These are phyloP conservation scores for Tetragnatha montana DNA, from an alignment of 2,888 invertebrate species.

Conservation along the genomic window DNA sequence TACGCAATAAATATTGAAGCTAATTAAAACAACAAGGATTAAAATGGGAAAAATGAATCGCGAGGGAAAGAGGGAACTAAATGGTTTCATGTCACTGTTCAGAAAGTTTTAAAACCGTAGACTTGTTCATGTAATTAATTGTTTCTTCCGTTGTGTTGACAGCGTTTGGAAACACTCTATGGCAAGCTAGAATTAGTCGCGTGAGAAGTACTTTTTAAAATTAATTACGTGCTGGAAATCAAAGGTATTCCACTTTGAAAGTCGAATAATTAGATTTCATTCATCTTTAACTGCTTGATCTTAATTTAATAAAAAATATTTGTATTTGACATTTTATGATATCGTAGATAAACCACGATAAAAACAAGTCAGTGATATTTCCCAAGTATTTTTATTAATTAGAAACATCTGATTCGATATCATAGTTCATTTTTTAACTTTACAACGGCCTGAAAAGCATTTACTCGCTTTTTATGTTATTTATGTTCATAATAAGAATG, in stretches of 20 bases:
- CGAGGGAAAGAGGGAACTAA: neutral
- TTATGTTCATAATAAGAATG: too few species aligned
- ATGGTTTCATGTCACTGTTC: neutral
- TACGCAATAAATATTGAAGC: slow-evolving; percentile 2
- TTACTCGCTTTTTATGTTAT: too few species aligned
- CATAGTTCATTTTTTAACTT: too few species aligned
- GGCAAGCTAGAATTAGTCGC: neutral
- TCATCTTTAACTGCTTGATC: too few species aligned
- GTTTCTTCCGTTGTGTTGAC: slow-evolving; percentile 8
- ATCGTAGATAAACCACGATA: too few species aligned
- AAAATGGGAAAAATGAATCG: slow-evolving; percentile 11
- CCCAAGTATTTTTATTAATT: too few species aligned
- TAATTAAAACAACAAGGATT: slow-evolving; percentile 50
- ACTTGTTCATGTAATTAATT: slow-evolving; percentile 31
- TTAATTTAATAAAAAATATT: too few species aligned
- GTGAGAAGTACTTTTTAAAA: slow-evolving; percentile 12
- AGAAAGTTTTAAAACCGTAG: neutral
- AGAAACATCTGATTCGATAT: too few species aligned
- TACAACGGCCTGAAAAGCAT: too few species aligned
- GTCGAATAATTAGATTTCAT: neutral
- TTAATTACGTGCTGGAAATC: slow-evolving; percentile 37
- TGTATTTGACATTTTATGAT: too few species aligned
- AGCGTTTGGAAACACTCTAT: neutral
- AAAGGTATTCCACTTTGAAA: neutral
- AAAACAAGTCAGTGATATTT: too few species aligned